Base-by-base conservation (phyloP, 2,888 invertebrate species). In the Drosophila lutescens region DNA sequence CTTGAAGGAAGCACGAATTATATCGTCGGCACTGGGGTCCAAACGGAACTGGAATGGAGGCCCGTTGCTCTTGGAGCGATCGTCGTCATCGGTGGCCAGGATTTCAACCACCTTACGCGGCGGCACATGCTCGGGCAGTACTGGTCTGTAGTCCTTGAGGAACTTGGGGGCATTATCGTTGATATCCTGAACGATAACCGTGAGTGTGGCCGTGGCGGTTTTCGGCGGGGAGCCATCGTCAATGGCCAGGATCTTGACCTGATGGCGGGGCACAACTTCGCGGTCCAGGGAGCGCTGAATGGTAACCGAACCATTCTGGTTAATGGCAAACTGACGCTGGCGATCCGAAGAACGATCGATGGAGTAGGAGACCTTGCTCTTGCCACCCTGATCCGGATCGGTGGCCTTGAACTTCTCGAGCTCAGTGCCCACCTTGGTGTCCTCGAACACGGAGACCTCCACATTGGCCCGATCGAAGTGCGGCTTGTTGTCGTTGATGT, bases 401-500 rank as follows among this genome's bases (percentile, higher is more conserved):
- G 96, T 97, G 2, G 99, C 99, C 91, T 96, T 96, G 93, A 99
- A 99, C 17, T 97, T 97, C 92, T 98, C 98, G 82, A 99, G 93
- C 77, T 95, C 96, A 79, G 97, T 97, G 26, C 98, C 98, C 58
- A 97, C 95, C 90, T 96, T 96, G 2, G 98, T 97, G 91, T 98
- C 98, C 92, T 99, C 99, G 89, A 95, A 96, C 1, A 98, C 97
- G 13, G 96, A 96, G 5, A 96, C 96, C 93, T 97, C 98, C 84
- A 98, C 98, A 91, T 98, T 98, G 50, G 98, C 97, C 76, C 96
- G 95, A 89, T 98, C 98, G 91, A 98, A 98, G 89, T 96, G 96
- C 6, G 99, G 99, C 91, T 97, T 97, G 93, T 99, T 99, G 94
- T 99, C 99, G 93, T 99, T 99, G 83, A 97, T 97, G 92, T 99